Conservation (phyloP, 1,140 invertebrate species). For the Limonius californicus region DNA sequence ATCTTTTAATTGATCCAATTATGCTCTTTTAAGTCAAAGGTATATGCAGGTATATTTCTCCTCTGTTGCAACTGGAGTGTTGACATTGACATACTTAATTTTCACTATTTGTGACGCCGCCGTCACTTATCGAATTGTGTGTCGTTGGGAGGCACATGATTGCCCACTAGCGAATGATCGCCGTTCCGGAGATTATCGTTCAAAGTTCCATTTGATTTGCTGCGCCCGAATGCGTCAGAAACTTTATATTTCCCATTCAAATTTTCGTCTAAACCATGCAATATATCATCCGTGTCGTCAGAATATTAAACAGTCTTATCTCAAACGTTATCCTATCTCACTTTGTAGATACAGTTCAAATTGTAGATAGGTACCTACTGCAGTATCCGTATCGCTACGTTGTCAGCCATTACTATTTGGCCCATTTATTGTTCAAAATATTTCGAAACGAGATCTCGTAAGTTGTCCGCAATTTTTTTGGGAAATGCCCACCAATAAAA, state of each 20-base stretch:
- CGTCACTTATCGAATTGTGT: conserved; percentile 11
- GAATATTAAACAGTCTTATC: neutral
- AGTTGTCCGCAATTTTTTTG: too few species aligned
- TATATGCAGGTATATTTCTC: too few species aligned
- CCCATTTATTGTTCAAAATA: too few species aligned
- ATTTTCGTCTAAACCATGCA: neutral
- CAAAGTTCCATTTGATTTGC: neutral
- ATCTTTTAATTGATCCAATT: too few species aligned
- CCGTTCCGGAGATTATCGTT: conserved; percentile 9
- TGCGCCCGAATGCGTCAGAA: neutral
- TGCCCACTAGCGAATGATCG: conserved; percentile 1
- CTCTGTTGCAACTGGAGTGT: neutral
- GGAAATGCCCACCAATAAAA: too few species aligned
- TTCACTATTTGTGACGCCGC: conserved; percentile 4
- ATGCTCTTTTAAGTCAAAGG: too few species aligned
- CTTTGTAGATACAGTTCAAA: neutral
- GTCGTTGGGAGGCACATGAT: neutral
- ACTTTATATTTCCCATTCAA: neutral
- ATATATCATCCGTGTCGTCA: neutral
- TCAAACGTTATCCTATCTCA: neutral
- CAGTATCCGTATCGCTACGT: too few species aligned
- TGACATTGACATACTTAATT: conserved; percentile 8
- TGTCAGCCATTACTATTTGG: too few species aligned
- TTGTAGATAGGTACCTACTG: neutral
- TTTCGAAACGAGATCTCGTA: too few species aligned